Conservation (phyloP, 2,888 invertebrate genomes). For the Hanleya hanleyi region DNA sequence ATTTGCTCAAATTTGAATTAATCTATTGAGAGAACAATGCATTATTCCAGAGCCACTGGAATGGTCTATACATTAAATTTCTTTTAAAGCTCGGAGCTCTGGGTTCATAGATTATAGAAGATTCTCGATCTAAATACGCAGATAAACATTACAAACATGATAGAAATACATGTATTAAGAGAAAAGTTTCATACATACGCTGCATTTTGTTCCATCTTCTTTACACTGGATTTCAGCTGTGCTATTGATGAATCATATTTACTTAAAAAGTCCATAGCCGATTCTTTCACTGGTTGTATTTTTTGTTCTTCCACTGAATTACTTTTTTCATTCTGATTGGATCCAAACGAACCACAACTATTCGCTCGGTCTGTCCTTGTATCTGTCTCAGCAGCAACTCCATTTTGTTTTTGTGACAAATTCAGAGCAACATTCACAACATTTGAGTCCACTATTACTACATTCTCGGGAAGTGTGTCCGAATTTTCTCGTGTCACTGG, state of each 20-base stretch:
- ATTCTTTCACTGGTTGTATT: neutral
- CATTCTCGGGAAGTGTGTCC: slow-evolving; percentile 44
- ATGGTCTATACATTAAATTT: too few species aligned
- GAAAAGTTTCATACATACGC: slow-evolving; percentile 7
- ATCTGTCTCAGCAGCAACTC: slow-evolving; percentile 15
- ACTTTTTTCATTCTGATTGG: neutral
- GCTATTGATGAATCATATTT: slow-evolving; percentile 74
- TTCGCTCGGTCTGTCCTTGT: neutral
- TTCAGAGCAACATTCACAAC: slow-evolving; percentile 11
- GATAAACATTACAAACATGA: too few species aligned
- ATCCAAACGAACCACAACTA: neutral
- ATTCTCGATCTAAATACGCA: too few species aligned
- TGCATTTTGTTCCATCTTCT: slow-evolving; percentile 64
- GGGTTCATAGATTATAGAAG: too few species aligned
- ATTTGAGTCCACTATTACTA: slow-evolving; percentile 41
- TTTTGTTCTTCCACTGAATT: slow-evolving; percentile 21
- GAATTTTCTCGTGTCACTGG: slow-evolving; percentile 76
- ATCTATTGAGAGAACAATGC: too few species aligned
- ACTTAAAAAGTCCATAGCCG: slow-evolving; percentile 69
- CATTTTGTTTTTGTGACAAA: slow-evolving; percentile 19
- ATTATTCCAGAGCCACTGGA: too few species aligned
- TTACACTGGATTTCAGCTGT: slow-evolving; percentile 69
- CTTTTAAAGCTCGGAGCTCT: too few species aligned
- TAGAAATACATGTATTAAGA: too few species aligned
- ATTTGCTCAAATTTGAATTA: too few species aligned